Percentiles rank a stretch among this genome's conserved stretches.
Evolutionary conservation across 2,113 vertebrate genomes (phyloP).

Genomic region (Procavia capensis): DNA sequence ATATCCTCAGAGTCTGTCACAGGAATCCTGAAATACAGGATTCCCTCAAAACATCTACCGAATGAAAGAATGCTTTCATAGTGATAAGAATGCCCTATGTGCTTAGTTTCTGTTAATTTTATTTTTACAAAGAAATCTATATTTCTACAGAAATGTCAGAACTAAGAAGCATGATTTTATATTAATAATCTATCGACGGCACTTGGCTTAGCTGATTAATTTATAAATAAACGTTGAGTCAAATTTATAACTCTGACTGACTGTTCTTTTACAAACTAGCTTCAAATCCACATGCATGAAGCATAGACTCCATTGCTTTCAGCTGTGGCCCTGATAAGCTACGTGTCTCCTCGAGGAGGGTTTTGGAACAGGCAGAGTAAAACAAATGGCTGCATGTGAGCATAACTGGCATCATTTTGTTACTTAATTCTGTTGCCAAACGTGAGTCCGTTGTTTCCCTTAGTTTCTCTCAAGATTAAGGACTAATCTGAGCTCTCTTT

Average conservation of each 20-base stretch:
- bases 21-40: not conserved
- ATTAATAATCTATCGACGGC: no score
- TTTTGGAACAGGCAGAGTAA: no score
- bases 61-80: not conserved
- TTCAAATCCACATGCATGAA: not conserved
- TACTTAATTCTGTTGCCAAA: no score
- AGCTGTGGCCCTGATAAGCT: not conserved
- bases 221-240: not conserved
- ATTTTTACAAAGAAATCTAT: not conserved
- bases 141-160: not conserved
- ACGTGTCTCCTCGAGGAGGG: not conserved
- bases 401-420: no score
- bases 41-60: not conserved
- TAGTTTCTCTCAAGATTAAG: no score
- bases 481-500: no score
- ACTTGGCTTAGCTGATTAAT: no score
- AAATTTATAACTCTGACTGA: not conserved
- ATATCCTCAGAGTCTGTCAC: not conserved
- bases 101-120: not conserved
- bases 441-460: no score
- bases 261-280: not conserved
- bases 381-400: no score
- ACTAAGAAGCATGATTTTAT: not conserved
- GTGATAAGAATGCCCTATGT: not conserved
- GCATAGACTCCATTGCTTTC: not conserved